Percentiles rank a stretch among this genome's conserved stretches.
Evolutionary conservation across 2,797 vertebrate genomes (phyloP).

Genomic region (Acridotheres tristis): DNA sequence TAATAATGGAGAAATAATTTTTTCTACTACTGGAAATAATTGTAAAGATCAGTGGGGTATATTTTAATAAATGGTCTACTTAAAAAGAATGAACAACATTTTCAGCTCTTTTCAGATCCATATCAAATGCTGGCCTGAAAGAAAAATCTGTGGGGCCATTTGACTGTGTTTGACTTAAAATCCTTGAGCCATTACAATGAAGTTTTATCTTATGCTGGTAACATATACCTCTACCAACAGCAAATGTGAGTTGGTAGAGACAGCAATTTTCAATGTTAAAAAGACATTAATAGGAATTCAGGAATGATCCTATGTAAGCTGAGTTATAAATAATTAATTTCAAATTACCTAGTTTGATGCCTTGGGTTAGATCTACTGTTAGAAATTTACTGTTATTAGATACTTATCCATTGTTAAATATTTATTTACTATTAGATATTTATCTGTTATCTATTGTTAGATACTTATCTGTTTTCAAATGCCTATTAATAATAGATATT

Average conservation of each 20-base stretch:
- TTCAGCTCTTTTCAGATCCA: neutral
- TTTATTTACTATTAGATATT: no score
- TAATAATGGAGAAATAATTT: neutral
- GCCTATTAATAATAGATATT: no score
- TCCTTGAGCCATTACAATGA: neutral
- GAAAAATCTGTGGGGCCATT: neutral
- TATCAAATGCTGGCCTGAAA: neutral
- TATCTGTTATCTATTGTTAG: no score
- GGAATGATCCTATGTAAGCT: neutral
- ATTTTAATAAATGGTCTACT: neutral
- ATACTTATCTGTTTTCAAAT: no score
- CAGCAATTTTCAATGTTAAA: neutral
- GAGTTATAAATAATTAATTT: neutral
- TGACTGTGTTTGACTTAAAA: neutral
- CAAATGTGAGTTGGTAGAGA: neutral
- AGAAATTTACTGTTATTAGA: no score
- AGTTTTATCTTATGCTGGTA: neutral
- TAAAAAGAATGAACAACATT: neutral
- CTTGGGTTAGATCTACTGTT: no score
- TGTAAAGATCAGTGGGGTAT: neutral
- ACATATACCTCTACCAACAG: neutral
- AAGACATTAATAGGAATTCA: neutral
- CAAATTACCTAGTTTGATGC: neutral
- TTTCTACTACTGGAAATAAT: neutral
- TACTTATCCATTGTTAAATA: no score